Base-by-base conservation (phyloP, 2,113 vertebrate species). In the Mystacornis crossleyi region DNA sequence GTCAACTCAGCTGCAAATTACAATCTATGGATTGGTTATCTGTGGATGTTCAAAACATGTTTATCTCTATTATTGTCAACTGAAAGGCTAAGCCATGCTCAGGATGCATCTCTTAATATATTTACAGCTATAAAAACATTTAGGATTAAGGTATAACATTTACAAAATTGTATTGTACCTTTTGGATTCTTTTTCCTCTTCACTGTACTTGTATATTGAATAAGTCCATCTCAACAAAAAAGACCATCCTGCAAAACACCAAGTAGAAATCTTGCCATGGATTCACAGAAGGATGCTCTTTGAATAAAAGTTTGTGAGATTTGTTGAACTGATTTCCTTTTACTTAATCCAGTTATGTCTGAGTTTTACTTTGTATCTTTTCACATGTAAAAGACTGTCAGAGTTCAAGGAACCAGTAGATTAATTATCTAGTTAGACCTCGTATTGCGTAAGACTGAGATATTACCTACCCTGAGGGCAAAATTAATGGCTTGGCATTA, bases 41-140 rank as follows among this genome's bases (percentile, higher is more conserved):
- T 47, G 3, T 55, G 58, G 31, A 47, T 55, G 51, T 83, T 96
- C 66, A 78, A 93, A 97, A 89, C 33, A 51, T 3, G 2, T 92
- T 94, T 87, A 92, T 93, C 53, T 57, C 38, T 92, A 71, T 97
- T 94, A 94, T 67, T 85, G 71, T 93, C 90, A 88, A 24, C 5
- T 81, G 67, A 94, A 96, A 90, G 78, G 57, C 58, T 53, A 82
- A 87, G 29, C 50, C 20, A 28, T 77, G 85, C 70, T 74, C 77
- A 84, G 75, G 81, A 86, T 71, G 10, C 84, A 90, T 94, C 67
- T 38, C n/a, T 87, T 75, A 93, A 81, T 92, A 75, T 42, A 88
- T 57, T 93, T 86, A 55, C 38, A 90, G 43, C 17, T 85, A 53
- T n/a, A 65, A 88, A 89, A 97, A 17, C 14, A 2, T 89, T 83